Evolutionary conservation across 2,888 invertebrate species (phyloP).

Genomic region (Phoronis australis): DNA sequence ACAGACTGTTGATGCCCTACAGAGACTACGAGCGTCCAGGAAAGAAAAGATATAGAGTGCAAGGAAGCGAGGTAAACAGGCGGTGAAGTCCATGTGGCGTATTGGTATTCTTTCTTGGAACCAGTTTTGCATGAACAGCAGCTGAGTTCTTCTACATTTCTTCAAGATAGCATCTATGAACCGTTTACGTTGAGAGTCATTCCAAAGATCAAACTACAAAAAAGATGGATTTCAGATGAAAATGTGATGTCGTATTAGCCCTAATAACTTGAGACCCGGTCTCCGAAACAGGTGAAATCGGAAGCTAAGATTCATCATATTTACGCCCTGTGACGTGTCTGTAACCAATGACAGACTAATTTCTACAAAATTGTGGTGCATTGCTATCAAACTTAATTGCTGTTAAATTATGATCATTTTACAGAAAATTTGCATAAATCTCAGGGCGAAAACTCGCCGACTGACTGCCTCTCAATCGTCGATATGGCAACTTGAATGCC

Average conservation of each 20-base stretch:
- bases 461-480: no score
- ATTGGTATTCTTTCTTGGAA: conserved; percentile 40
- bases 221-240: not conserved
- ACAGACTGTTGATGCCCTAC: conserved; percentile 40
- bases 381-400: not conserved
- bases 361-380: not conserved
- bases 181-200: conserved; percentile 44
- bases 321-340: no score
- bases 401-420: no score
- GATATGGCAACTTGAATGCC: no score
- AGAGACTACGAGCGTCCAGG: conserved; percentile 47
- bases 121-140: conserved; percentile 45
- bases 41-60: conserved; percentile 47
- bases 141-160: conserved; percentile 37
- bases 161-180: conserved; percentile 42
- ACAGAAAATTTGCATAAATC: no score
- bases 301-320: no score
- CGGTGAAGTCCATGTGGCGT: conserved; percentile 44
- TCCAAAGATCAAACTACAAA: conserved; percentile 50
- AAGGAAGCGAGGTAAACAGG: conserved; percentile 42
- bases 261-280: no score
- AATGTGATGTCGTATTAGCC: not conserved
- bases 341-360: not conserved
- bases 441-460: no score
- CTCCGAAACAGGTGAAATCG: no score